Base-by-base conservation (phyloP, 2,113 vertebrate species). In the Bos javanicus region DNA sequence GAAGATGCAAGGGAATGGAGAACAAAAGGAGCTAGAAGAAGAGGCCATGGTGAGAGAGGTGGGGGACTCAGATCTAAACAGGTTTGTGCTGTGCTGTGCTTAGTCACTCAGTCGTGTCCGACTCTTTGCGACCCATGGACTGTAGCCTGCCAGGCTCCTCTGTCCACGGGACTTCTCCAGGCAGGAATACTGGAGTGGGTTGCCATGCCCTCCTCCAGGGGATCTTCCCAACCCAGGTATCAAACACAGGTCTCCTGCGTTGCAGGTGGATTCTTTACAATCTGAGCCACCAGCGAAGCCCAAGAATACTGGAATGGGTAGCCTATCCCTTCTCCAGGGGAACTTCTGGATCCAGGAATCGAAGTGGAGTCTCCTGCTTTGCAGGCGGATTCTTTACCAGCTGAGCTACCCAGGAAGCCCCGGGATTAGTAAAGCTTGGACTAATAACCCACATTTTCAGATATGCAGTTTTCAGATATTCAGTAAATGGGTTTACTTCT, bases 21-120 rank as follows among this genome's bases (percentile, higher is more conserved):
- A 71, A n/a, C 64, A 5, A 9, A 48, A 43, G 21, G 48, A 54
- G 19, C 28, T 21, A 36, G 52, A 5, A 56, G 50, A 2, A 17
- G 28, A 78, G 93, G 71, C 17, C 25, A 0, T 0, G 9, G 19
- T 5, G 76, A 30, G 46, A 30, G 36, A 82, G 14, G 46, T 10
- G 26, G 56, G 11, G 9, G 84, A n/a, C 12, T 64, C 57, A 11
- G 28, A 13, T 16, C 5, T 3, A 13, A 71, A 56, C 9, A 46
- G 21, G 62, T 13, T 36, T 19, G 71, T 71, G n/a, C 19, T 23
- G n/a, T 11, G n/a, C 64, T 71, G 10, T 12, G n/a, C 67, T 71
- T 11, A 23, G n/a, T 23, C 67, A 12, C n/a, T 39, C n/a, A 71
- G n/a, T 3, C n/a, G 0, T 71, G n/a, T 71, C 10, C 0, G 2